Evolutionary conservation across 1,140 invertebrate species (phyloP), one percentile per base, ranked within the genome.

Genomic region (Antheraea pernyi): DNA sequence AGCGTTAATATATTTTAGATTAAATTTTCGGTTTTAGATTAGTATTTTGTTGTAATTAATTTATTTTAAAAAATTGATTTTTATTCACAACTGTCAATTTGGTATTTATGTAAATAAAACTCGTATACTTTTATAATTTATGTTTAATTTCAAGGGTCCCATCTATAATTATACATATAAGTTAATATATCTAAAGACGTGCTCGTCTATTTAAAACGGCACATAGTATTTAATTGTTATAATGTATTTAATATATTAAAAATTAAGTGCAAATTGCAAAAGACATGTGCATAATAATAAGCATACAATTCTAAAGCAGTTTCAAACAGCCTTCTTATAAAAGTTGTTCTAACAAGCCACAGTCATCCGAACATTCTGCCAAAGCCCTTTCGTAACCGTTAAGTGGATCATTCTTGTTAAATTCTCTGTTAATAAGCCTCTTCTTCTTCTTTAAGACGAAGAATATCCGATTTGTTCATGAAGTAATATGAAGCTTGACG

Each of bases 401-500:
- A n/a, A n/a, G 22, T 37, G 11, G 22, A 13, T 10, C 16, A 22
- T 6, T 13, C 10, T 10, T 36, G 3, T 19, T 63, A 8, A 37
- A n/a, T 22, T 30, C 22, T 11, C 39, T 42, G 61, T 85, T 71
- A 91, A 69, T 89, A 94, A 9, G 93, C 89, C 80, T 96, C 94
- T 81, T 97, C 96, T 86, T 98, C 96, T 81, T 97, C 96, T 88
- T 97, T 96, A n/a, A 97, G 93, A 67, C 95, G 93, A 63, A 96
- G 87, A 76, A 98, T 97, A 73, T 98, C 97, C 10, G 96, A 95
- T 90, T 97, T 97, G 81, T 98, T 98, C 94, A 98, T 97, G 81
- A 97, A 98, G 85, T 98, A 98, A 87, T 97, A 98, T n/a, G 96
- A 97, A 0, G 97, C 97, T 82, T 97, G 97, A 63, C 97, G 94